These are phyloP conservation scores for Andricus quercusramuli DNA, from an alignment of 2,888 invertebrate genomes.

Conservation along the genomic window DNA sequence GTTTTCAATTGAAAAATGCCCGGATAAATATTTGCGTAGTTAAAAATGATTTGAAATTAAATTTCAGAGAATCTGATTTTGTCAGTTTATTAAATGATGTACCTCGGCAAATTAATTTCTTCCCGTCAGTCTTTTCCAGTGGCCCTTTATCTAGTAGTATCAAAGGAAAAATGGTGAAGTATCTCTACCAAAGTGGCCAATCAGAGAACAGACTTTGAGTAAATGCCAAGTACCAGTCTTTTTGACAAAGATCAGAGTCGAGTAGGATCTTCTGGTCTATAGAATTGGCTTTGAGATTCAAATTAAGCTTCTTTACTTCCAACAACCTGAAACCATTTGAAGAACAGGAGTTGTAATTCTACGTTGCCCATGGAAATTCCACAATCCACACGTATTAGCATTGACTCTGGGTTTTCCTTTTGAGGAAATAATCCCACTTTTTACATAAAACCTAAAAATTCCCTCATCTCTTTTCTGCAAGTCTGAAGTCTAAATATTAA, in stretches of 20 bases:
- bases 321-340: slow-evolving; percentile 36
- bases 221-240: neutral
- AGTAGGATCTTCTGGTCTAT: slow-evolving; percentile 6
- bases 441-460: neutral
- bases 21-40: too few relatives aligned
- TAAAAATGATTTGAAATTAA: too few relatives aligned
- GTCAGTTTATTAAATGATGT: neutral
- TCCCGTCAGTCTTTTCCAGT: neutral
- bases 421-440: neutral
- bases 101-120: too few relatives aligned
- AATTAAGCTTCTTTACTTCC: slow-evolving; percentile 54
- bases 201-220: slow-evolving; percentile 14
- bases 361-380: neutral
- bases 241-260: neutral
- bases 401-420: slow-evolving; percentile 8
- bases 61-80: neutral
- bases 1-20: too few relatives aligned
- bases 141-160: neutral
- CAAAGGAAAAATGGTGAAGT: neutral
- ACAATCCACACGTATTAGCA: neutral
- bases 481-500: too few relatives aligned
- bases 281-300: slow-evolving; percentile 49
- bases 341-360: slow-evolving; percentile 23
- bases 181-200: slow-evolving; percentile 17
- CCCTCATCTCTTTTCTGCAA: neutral